Evolutionary conservation across 2,888 invertebrate species (phyloP), one percentile per base, ranked within the genome.

Genomic region (Synergus itoensis): DNA sequence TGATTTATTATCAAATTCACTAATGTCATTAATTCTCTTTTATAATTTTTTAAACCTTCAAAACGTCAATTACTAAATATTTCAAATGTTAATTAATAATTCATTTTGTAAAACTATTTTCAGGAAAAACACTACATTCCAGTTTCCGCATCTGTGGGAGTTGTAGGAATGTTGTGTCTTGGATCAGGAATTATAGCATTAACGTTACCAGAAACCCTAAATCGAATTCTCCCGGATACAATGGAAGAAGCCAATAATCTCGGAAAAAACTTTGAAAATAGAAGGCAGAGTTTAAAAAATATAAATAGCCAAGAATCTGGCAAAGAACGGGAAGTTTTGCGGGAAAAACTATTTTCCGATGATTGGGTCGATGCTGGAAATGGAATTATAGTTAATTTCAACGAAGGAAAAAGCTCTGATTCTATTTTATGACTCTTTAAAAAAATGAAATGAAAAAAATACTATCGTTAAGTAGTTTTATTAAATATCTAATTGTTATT

Each of bases 301-400:
- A 80, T 81, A 76, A 76, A 82, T 77, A 73, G 76, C 40, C 82
- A 84, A 64, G 77, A 36, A 60, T 80, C 57, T 79, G 84, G 76
- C 80, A 85, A 64, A 75, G 81, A 90, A 36, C 85, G 86, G 40
- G 87, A 88, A 78, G 84, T 88, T 79, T 81, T 91, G 21, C 81
- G 89, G 0, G 87, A 89, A n/a, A 91, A 90, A 86, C 84, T 91
- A 4, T 91, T 90, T 78, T 90, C 90, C 4, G 90, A 91, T 28
- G 88, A 90, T 65, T 91, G 90, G 90, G 90, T 91, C 4, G 91
- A 91, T 43, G 90, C 89, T 62, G 91, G 91, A 28, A 91, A 91
- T 79, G 90, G 91, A 45, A 90, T 91, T 79, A 86, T 91, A 75
- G 90, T 91, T 5, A 89, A 90, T 86, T 91, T 91, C 75, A 82